These are phyloP conservation scores for Halichondria panicea DNA, from an alignment of 37 sponge, comb jelly and placozoan species.

Conservation along the genomic window DNA sequence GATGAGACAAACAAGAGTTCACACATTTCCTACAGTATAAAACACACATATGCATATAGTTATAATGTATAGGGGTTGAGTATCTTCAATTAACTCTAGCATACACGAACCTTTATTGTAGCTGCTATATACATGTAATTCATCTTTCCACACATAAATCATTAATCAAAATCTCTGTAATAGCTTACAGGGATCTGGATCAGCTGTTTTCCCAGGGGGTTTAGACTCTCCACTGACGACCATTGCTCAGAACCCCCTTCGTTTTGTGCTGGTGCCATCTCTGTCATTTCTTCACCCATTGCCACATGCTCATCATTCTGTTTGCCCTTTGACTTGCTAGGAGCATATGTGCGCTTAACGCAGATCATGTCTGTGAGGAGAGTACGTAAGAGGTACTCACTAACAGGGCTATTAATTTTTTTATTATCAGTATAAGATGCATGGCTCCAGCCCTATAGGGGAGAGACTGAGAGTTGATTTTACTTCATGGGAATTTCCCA, in stretches of 20 bases:
- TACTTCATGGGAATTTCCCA: no score
- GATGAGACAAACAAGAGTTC: constrained; percentile 16
- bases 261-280: not conserved
- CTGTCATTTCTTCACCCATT: not conserved
- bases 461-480: no score
- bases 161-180: not conserved
- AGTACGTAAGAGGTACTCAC: no score
- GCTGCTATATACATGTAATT: no score
- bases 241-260: not conserved
- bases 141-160: not conserved
- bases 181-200: not conserved
- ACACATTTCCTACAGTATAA: constrained; percentile 16
- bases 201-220: constrained; percentile 6
- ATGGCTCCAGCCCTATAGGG: no score
- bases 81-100: no score
- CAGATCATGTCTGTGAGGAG: not conserved
- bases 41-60: not conserved
- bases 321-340: not conserved
- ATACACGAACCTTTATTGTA: no score
- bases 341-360: not conserved
- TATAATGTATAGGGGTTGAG: not conserved
- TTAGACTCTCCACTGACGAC: not conserved
- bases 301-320: constrained; percentile 2
- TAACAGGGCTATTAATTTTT: no score
- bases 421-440: no score